Base-by-base conservation (phyloP, 64 coral and sea anemone genomes). In the Montipora foliosa region DNA sequence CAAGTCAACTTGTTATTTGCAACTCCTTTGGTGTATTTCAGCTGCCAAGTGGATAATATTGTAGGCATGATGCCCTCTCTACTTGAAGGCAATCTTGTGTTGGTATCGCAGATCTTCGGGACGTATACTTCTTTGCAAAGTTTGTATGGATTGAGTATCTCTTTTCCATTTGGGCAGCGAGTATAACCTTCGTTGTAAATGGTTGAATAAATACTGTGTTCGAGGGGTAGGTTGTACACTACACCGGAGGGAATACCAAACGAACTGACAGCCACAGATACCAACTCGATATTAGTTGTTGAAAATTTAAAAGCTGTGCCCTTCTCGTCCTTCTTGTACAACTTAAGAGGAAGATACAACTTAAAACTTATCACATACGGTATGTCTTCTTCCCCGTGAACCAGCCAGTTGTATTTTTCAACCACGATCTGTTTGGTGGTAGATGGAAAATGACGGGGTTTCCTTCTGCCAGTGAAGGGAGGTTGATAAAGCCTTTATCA, bases 401-500 rank as follows among this genome's bases (percentile, higher is more conserved):
- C 55, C 1, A 75, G 53, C 91, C 91, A 93, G 6, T 49, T 60
- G 66, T 77, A 71, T 3, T 93, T 17, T 53, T 15, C 4, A 93
- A 59, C 91, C 91, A 93, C 17, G 57, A 79, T 2, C 13, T 6
- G 20, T 93, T 79, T 14, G 14, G 13, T 5, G 91, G 91, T 17
- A 79, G 16, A 11, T n/a, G 75, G 44, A 93, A 93, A 20, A 51
- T 47, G 4, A 87, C 82, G 8, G 51, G 10, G 6, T 84, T 50
- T 19, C 83, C 91, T 57, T 47, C 67, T 25, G 58, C 74, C 10
- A 95, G 14, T 5, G 70, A 49, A 17, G 44, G 25, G 11, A 95
- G 58, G 52, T 95, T 80, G 21, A 95, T 91, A 21, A 80, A 95
- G 4, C 88, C 94, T 12, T 60, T 77, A 69, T 91, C 94, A 13